Base-by-base conservation (phyloP, 2,113 vertebrate species). In the Nothobranchius furzeri region DNA sequence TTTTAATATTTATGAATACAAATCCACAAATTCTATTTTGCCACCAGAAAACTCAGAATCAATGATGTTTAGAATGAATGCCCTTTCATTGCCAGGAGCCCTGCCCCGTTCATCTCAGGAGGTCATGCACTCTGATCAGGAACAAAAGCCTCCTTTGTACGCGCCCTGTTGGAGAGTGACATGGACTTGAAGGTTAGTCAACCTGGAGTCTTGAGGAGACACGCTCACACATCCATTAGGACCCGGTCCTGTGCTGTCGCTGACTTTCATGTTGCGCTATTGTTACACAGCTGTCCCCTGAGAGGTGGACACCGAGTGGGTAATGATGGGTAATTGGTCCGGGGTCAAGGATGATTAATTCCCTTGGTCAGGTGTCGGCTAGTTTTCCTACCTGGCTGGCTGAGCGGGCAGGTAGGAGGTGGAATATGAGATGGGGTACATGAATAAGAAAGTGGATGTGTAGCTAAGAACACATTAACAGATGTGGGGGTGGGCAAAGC, bases 301-400 rank as follows among this genome's bases (percentile, higher is more conserved):
- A 86, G 90, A 89, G 81, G 72, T 25, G 47, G 75, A 76, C 75
- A 54, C 73, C 56, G 84, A 76, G 84, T 65, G 54, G 75, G 76
- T 92, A 94, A 93, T 90, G 89, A 93, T 87, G 82, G 88, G 84
- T 93, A 93, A 93, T 92, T 92, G 91, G 84, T 70, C 79, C 65
- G 48, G 88, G 92, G 92, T 92, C 90, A 93, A 90, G 90, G 90
- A 89, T 92, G 87, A 92, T 93, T 93, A 92, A 93, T 91, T 92
- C 81, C 88, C 87, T 88, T 75, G 89, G 85, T 90, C 82, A 85
- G 86, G 86, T 90, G 89, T 89, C 84, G 84, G 70, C 65, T 77
- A 69, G 72, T 78, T 88, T 82, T 89, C 78, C 87, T 86, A 91
- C 88, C 87, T 89, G 83, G 68, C 70, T 83, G 77, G 70, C 70